Evolutionary conservation across 2,888 invertebrate genomes (phyloP), one percentile per base, ranked within the genome.

Genomic region (Folsomia candida): DNA sequence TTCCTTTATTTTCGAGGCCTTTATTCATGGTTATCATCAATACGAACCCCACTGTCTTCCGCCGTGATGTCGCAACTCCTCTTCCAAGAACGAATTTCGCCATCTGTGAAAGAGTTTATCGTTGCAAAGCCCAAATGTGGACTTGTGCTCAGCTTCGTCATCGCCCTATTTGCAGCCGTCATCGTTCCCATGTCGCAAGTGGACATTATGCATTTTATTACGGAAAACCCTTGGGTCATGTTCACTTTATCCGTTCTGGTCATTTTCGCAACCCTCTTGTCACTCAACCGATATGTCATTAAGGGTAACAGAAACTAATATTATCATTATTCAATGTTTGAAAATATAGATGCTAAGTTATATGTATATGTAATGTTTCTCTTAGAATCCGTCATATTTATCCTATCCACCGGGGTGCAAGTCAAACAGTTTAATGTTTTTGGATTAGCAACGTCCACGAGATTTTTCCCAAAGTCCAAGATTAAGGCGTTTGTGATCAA

Each of bases 401-500:
- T 78, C 29, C 72, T 76, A 22, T 74, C 78, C 1, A 29, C 79
- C 27, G 80, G 80, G 51, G 71, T 80, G 26, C 80, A 80, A 58
- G 54, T 78, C 26, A 74, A 74, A n/a, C 78, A 76, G 11, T 74
- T 72, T 20, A 78, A 78, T 65, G 72, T 73, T 22, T 72, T 78
- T 28, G 80, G 80, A 2, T 72, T 70, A 27, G 65, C 74, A 54
- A 76, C 75, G 54, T 71, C 64, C 25, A 72, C 74, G 4, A 73
- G 77, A 37, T 77, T 79, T 68, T 73, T 80, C 47, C 73, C 76
- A 61, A 73, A 64, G 20, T 67, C 63, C 14, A 74, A 78, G 61
- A 77, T 80, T 11, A 73, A 74, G 58, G 77, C 80, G 60, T 68
- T 79, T 58, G 75, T 80, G n/a, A 79, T 80, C 51, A 80, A 79